Evolutionary conservation across 2,888 invertebrate species (phyloP).

Genomic region (Lithophane ornitopus): DNA sequence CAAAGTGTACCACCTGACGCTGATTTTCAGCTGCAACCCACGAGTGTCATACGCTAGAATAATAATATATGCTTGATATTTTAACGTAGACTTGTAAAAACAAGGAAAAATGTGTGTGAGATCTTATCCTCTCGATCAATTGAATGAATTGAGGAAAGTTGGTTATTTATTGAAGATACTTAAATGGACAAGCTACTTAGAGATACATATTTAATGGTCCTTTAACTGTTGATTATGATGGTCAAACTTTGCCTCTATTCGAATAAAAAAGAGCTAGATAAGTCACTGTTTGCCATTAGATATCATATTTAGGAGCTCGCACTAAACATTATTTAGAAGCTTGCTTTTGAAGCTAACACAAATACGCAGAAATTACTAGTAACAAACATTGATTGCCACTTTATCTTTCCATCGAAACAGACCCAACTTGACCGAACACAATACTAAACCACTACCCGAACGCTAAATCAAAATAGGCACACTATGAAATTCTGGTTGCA

Average conservation of each 20-base stretch:
- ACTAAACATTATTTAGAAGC: background rate
- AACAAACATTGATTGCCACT: slow-evolving; percentile 33
- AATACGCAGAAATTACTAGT: background rate
- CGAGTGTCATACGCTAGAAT: too few species aligned
- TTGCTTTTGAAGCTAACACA: background rate
- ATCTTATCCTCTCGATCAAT: slow-evolving; percentile 27
- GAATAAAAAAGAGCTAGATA: background rate
- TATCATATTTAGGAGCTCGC: background rate
- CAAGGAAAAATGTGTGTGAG: slow-evolving; percentile 31
- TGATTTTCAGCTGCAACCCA: too few species aligned
- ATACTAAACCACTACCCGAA: slow-evolving; percentile 26
- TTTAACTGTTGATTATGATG: slow-evolving; percentile 8
- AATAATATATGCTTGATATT: slow-evolving; percentile 51
- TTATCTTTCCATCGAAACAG: slow-evolving; percentile 27
- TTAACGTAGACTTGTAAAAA: slow-evolving; percentile 42
- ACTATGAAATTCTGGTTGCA: slow-evolving; percentile 59
- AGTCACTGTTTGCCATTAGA: slow-evolving; percentile 1
- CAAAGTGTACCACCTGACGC: too few species aligned
- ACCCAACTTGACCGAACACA: slow-evolving; percentile 30
- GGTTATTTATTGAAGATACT: slow-evolving; percentile 41
- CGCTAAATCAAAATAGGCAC: slow-evolving; percentile 60
- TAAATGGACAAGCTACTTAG: slow-evolving; percentile 15
- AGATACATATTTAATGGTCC: slow-evolving; percentile 25
- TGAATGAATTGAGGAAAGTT: slow-evolving; percentile 55
- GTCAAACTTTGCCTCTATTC: slow-evolving; percentile 14